Conservation (phyloP, 2,113 vertebrate species). For the Phyllostomus discolor region DNA sequence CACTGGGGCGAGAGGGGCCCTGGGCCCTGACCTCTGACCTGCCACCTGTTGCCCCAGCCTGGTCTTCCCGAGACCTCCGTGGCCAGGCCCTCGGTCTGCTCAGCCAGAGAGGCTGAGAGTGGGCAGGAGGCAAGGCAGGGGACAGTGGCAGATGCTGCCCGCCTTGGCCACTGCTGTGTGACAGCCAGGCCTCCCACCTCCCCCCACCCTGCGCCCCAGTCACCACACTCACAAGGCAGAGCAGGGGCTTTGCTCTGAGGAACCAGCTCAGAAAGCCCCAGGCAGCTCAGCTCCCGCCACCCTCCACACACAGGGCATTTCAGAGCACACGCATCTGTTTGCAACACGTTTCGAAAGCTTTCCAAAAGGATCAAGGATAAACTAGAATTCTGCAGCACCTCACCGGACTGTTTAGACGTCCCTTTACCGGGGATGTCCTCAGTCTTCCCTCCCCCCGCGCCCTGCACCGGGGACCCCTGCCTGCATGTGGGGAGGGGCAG, state of each 20-base stretch:
- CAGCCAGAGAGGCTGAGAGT: background rate
- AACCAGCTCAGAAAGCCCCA: background rate
- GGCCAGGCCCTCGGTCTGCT: background rate
- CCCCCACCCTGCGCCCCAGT: rapidly evolving
- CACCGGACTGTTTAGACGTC: background rate
- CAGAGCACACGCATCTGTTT: background rate
- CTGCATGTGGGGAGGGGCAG: background rate
- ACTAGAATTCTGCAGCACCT: background rate
- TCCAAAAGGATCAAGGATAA: background rate
- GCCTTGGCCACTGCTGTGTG: background rate
- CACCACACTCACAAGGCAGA: background rate
- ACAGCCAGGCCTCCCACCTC: background rate
- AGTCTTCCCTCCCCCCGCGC: rapidly evolving
- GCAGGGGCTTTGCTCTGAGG: background rate
- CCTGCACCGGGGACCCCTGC: background rate
- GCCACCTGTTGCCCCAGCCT: background rate
- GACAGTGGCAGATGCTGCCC: background rate
- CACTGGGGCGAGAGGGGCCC: background rate
- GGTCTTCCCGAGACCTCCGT: background rate
- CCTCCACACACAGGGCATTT: background rate
- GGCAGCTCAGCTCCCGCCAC: background rate
- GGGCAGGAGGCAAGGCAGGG: background rate
- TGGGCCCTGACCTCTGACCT: background rate
- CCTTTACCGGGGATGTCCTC: background rate
- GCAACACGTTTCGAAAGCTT: background rate